Base-by-base conservation (phyloP, 2,888 invertebrate species). In the Acleris laterana region DNA sequence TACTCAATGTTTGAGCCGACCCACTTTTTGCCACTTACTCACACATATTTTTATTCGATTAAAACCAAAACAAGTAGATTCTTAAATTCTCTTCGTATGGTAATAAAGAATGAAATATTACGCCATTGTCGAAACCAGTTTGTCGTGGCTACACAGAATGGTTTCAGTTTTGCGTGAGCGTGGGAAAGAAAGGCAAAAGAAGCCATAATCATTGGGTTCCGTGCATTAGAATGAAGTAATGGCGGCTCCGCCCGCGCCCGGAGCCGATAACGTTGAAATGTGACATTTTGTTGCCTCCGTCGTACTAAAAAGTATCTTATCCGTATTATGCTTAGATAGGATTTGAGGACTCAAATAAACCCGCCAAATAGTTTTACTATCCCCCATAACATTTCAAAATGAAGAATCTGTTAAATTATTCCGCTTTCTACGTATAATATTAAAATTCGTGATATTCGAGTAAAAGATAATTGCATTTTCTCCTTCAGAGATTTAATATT, bases 1-100 rank as follows among this genome's bases (percentile, higher is more conserved):
- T 84, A 85, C 81, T 83, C 84, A 84, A 82, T 85, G 84, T 84
- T 81, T 81, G 80, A 78, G 76, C 71, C 71, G 74, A 69, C 81
- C 75, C 83, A 82, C 75, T 82, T 77, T 84, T 85, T 85, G 80
- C 51, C 57, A 56, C 56, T 50, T 79, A 81, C 79, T 76, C 81
- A 83, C 69, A 57, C 74, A 70, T 74, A 70, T 72, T 77, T 74
- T 70, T 77, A 77, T 75, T 70, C 76, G 71, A 65, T 68, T 72
- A 70, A 71, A 75, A 77, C 78, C 73, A 79, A 77, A 78, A 72
- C 70, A 71, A 73, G 70, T 68, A 55, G 65, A 59, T 56, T 69
- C 64, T 69, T 68, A 69, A 70, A 68, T 69, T 72, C 63, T 56
- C 64, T 63, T 63, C 62, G 68, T 69, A 65, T 68, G 70, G 69